phyloP scores from a whole-genome alignment of 2,888 invertebrate genomes.

The Brachyopa scutellaris region DNA sequence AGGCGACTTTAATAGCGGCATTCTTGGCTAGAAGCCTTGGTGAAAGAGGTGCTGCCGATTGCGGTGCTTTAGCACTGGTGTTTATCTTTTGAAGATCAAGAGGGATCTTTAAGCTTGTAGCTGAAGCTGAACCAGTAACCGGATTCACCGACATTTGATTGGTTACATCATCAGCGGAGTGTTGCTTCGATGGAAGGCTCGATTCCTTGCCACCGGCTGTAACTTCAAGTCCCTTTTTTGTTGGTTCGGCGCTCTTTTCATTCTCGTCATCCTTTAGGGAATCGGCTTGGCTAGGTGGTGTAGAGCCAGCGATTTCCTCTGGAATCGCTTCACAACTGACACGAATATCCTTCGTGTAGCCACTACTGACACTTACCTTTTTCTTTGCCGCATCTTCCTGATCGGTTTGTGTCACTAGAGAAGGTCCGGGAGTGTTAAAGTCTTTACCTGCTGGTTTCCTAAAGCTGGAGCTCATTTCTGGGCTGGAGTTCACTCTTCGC shows the following conservation, averaged over 20 bases:
- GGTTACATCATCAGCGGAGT: conserved; percentile 81
- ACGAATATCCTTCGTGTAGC: conserved; percentile 88
- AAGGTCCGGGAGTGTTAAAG: conserved; percentile 55
- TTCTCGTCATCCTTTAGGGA: conserved; percentile 75
- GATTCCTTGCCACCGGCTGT: conserved; percentile 30
- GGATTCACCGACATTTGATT: conserved; percentile 71
- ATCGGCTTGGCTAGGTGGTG: conserved; percentile 85
- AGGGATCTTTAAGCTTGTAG: conserved; percentile 77
- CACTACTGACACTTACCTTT: conserved; percentile 78
- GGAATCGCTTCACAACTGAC: conserved; percentile 95
- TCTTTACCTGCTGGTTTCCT: conserved; percentile 82
- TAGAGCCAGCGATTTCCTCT: conserved; percentile 91
- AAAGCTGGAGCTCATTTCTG: conserved; percentile 95
- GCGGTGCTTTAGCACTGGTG: conserved; percentile 84
- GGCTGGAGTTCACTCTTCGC: conserved; percentile 93
- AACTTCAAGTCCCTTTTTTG: conserved; percentile 22
- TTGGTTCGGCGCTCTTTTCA: conserved; percentile 57
- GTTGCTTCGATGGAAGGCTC: conserved; percentile 80
- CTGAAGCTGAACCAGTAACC: conserved; percentile 78
- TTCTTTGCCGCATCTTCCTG: conserved; percentile 82
- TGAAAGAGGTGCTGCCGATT: conserved; percentile 85
- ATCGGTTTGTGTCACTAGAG: conserved; percentile 70
- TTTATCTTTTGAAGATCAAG: conserved; percentile 76
- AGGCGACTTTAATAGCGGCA: conserved; percentile 74
- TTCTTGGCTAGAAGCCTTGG: conserved; percentile 78